phyloP scores from a whole-genome alignment of 2,113 vertebrate genomes.

The Paraplagusia blochii region DNA sequence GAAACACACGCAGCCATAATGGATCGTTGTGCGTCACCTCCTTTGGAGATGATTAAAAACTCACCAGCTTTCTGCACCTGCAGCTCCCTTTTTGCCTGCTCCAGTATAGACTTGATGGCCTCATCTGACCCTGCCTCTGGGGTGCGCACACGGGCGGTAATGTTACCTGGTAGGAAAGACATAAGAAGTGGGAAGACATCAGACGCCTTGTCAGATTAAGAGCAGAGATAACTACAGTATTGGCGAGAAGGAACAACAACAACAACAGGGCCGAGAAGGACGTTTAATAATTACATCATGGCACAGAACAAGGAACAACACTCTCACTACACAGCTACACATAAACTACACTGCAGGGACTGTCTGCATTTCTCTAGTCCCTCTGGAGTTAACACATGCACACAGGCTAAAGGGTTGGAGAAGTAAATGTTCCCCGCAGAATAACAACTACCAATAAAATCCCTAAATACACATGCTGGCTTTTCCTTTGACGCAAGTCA shows the following conservation, averaged over 20 bases:
- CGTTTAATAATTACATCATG: constrained; percentile 34
- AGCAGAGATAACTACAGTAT: constrained; percentile 15
- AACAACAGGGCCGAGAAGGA: constrained; percentile 14
- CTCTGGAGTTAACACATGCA: constrained; percentile 63
- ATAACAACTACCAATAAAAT: constrained; percentile 60
- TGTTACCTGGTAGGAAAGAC: constrained; percentile 80
- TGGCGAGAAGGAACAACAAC: constrained; percentile 11
- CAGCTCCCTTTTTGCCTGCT: constrained; percentile 94
- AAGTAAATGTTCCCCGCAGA: constrained; percentile 58
- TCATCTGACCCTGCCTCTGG: constrained; percentile 90
- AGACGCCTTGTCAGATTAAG: constrained; percentile 29
- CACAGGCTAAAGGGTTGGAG: constrained; percentile 48
- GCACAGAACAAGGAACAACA: constrained; percentile 59
- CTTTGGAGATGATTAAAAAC: constrained; percentile 15
- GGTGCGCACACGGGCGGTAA: constrained; percentile 88
- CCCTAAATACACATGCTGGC: constrained; percentile 65
- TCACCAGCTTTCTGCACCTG: constrained; percentile 95
- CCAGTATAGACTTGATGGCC: constrained; percentile 95
- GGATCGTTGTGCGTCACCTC: neutral
- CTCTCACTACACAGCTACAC: constrained; percentile 51
- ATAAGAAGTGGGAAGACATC: constrained; percentile 29
- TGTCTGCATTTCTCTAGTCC: constrained; percentile 40
- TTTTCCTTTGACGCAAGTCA: constrained; percentile 61
- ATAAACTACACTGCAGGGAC: constrained; percentile 46
- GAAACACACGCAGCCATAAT: constrained; percentile 7